phyloP scores from a whole-genome alignment of 2,113 vertebrate genomes.

The Myrmecophaga tridactyla region DNA sequence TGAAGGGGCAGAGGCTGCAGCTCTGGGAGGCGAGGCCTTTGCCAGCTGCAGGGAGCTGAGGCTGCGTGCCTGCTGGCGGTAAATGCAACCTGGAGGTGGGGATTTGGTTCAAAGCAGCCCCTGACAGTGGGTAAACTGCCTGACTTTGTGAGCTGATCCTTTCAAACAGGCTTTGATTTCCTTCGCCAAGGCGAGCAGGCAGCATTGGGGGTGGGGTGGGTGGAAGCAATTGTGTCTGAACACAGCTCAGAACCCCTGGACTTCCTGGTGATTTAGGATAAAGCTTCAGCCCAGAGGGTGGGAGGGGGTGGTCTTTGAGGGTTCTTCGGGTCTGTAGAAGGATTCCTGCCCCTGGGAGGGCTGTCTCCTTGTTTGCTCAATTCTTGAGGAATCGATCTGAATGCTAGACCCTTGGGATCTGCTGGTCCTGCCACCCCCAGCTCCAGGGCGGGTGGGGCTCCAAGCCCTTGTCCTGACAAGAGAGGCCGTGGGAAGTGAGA shows the following conservation, averaged over 20 bases:
- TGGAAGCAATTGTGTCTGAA: constrained; percentile 21
- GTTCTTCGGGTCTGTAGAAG: not conserved
- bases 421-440: not conserved
- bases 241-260: not conserved
- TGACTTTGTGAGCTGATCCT: constrained; percentile 69
- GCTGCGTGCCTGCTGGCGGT: constrained; percentile 84
- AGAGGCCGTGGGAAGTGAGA: not conserved
- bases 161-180: constrained; percentile 65
- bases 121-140: constrained; percentile 54
- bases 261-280: constrained; percentile 51
- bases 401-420: not conserved
- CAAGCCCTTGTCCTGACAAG: not conserved
- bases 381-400: not conserved
- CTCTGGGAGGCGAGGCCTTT: constrained; percentile 81
- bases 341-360: not conserved
- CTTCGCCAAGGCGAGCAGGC: constrained; percentile 31
- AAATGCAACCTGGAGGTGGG: constrained; percentile 83
- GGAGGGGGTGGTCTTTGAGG: not conserved
- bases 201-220: not conserved
- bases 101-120: constrained; percentile 68
- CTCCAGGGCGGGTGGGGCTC: rapidly evolving
- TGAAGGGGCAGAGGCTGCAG: constrained; percentile 79
- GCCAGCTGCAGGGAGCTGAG: constrained; percentile 83
- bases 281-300: not conserved
- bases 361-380: not conserved